Percentiles rank a stretch among this genome's conserved stretches.
Conservation (phyloP, 2,888 invertebrate genomes). For the Micropterix aruncella region DNA sequence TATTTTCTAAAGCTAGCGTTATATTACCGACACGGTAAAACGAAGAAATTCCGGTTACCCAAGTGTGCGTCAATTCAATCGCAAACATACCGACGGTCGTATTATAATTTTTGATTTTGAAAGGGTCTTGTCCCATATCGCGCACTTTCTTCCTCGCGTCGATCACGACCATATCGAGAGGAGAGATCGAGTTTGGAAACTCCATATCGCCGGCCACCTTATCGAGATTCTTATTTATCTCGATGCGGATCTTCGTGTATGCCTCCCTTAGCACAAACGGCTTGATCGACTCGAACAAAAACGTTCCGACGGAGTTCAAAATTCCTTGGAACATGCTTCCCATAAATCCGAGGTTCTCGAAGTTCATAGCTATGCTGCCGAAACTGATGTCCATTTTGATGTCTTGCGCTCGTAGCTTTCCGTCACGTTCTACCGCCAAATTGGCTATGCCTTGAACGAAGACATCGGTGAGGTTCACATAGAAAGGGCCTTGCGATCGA, state of each 20-base stretch:
- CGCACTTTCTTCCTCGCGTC: slow-evolving; percentile 57
- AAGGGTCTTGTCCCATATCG: slow-evolving; percentile 58
- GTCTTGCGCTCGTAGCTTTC: slow-evolving; percentile 61
- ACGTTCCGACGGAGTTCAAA: slow-evolving; percentile 67
- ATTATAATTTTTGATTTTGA: slow-evolving; percentile 56
- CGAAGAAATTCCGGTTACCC: slow-evolving; percentile 65
- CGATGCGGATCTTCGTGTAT: slow-evolving; percentile 55
- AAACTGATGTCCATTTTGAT: slow-evolving; percentile 71
- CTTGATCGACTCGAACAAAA: slow-evolving; percentile 78
- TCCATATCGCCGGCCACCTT: slow-evolving; percentile 52
- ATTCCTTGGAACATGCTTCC: slow-evolving; percentile 56
- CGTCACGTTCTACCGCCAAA: slow-evolving; percentile 58
- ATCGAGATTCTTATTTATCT: slow-evolving; percentile 60
- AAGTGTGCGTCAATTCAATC: slow-evolving; percentile 57
- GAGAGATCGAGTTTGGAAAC: slow-evolving; percentile 76
- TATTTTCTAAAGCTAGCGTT: slow-evolving; percentile 54
- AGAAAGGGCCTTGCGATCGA: slow-evolving; percentile 60
- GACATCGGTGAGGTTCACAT: slow-evolving; percentile 58
- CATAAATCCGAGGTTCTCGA: slow-evolving; percentile 68
- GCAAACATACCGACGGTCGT: slow-evolving; percentile 56
- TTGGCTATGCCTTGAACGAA: slow-evolving; percentile 52
- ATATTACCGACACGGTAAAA: slow-evolving; percentile 74
- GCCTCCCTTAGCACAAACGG: slow-evolving; percentile 69
- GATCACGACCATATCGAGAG: slow-evolving; percentile 69
- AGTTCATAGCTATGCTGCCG: slow-evolving; percentile 61